Conservation (phyloP, 2,888 invertebrate genomes). For the Pachycephus smyrnensis region DNA sequence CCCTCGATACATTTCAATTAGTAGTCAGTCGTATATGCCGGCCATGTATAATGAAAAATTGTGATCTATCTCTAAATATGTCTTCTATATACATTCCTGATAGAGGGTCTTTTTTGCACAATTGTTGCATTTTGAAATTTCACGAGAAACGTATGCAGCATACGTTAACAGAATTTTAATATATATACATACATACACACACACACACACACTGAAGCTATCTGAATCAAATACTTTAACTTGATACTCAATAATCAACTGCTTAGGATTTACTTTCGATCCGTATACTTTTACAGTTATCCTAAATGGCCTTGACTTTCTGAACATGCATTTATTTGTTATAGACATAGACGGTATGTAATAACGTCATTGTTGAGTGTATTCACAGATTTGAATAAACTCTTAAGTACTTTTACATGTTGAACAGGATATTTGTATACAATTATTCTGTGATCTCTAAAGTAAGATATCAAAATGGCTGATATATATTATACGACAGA, state of each 20-base stretch:
- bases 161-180: not conserved
- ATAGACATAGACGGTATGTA: not conserved
- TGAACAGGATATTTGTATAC: not conserved
- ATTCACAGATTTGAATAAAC: not conserved
- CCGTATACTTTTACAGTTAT: not conserved
- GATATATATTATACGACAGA: constrained; percentile 17
- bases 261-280: not conserved
- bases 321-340: not conserved
- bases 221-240: not conserved
- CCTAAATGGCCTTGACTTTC: constrained; percentile 6
- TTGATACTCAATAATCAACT: not conserved
- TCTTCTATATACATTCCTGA: not conserved
- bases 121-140: not conserved
- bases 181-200: too few relatives aligned
- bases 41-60: not conserved
- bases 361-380: not conserved
- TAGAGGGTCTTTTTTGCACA: not conserved
- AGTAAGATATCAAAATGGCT: not conserved
- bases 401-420: not conserved
- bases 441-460: constrained; percentile 2
- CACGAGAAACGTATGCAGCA: not conserved
- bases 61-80: not conserved
- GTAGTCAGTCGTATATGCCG: not conserved
- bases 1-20: not conserved
- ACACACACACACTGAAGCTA: too few relatives aligned